Conservation (phyloP, 1,140 invertebrate species). For the Listronotus bonariensis region DNA sequence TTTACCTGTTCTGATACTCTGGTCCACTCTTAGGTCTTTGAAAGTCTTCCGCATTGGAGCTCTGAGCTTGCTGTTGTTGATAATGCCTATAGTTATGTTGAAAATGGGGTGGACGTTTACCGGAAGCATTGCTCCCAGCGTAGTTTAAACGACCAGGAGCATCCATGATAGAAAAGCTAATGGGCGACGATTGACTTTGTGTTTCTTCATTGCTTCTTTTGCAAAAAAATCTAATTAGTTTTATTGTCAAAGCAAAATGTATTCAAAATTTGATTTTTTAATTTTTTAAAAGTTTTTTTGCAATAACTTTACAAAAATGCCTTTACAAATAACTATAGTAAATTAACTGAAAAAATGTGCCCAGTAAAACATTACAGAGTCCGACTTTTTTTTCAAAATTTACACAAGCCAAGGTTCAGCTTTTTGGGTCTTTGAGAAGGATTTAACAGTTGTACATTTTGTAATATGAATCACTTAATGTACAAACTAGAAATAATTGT, state of each 20-base stretch:
- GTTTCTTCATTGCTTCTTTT: constrained; percentile 53
- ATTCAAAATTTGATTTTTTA: too few species aligned
- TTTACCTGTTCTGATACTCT: constrained; percentile 42
- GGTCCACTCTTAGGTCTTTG: constrained; percentile 68
- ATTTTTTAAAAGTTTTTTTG: too few species aligned
- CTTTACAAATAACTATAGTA: too few species aligned
- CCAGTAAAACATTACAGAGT: too few species aligned
- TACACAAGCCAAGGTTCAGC: too few species aligned
- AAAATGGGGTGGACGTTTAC: constrained; percentile 47
- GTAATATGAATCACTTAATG: too few species aligned
- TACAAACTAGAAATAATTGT: too few species aligned
- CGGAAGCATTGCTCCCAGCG: constrained; percentile 58
- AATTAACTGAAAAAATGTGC: too few species aligned
- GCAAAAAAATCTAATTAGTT: neutral
- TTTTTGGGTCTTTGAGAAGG: too few species aligned
- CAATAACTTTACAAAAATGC: too few species aligned
- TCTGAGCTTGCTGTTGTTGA: constrained; percentile 63
- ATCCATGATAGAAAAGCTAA: constrained; percentile 77
- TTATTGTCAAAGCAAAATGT: neutral
- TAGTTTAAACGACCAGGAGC: constrained; percentile 65
- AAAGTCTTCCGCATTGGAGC: constrained; percentile 66
- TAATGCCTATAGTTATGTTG: constrained; percentile 50
- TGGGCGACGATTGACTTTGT: constrained; percentile 72
- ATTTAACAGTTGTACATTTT: too few species aligned
- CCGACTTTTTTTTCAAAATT: too few species aligned